Conservation (phyloP, 2,888 invertebrate species). For the Fragum whitleyi region DNA sequence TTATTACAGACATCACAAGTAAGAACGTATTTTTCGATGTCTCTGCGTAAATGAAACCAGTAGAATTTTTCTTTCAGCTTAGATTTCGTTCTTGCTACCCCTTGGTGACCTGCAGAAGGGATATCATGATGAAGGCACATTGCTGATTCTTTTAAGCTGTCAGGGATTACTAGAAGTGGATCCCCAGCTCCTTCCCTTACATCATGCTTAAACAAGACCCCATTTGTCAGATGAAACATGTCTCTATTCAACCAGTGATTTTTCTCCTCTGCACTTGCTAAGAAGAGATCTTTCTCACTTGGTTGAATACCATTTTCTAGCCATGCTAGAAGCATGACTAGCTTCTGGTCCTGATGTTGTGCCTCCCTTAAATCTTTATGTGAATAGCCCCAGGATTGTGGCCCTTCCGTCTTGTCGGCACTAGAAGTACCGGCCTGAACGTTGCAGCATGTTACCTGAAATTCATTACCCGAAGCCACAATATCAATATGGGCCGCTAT, state of each 20-base stretch:
- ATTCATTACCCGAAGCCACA: neutral
- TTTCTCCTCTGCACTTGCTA: slow-evolving; percentile 11
- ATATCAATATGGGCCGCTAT: neutral
- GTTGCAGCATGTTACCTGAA: neutral
- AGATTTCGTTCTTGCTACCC: slow-evolving; percentile 32
- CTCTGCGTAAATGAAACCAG: slow-evolving; percentile 25
- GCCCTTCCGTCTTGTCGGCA: neutral
- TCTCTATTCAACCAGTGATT: slow-evolving; percentile 27
- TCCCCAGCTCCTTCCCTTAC: neutral
- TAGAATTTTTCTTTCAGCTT: slow-evolving; percentile 34
- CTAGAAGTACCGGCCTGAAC: neutral
- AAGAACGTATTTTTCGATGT: slow-evolving; percentile 25
- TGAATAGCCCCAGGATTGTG: neutral
- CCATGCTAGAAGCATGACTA: neutral
- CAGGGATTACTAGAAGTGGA: neutral
- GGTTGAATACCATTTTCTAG: neutral
- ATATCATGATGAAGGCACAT: slow-evolving; percentile 21
- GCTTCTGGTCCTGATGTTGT: slow-evolving; percentile 15
- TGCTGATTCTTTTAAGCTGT: neutral
- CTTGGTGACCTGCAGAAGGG: slow-evolving; percentile 40
- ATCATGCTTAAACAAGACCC: slow-evolving; percentile 11
- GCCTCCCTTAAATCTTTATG: neutral
- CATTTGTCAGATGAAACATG: slow-evolving; percentile 5
- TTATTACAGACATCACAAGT: slow-evolving; percentile 31
- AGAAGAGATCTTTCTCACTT: neutral